phyloP scores from a whole-genome alignment of 2,888 invertebrate species.

The Pyrrhia umbra region DNA sequence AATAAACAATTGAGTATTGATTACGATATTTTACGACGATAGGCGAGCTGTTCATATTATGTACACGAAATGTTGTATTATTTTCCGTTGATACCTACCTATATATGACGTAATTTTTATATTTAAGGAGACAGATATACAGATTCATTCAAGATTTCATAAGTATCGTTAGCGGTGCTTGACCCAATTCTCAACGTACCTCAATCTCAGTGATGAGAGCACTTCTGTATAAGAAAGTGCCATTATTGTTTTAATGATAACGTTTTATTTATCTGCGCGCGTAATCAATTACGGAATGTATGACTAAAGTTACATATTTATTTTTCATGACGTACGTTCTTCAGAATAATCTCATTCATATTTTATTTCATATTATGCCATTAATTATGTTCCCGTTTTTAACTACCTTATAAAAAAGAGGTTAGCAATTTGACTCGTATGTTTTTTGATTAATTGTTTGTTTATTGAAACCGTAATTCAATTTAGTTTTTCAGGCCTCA shows the following conservation, averaged over 20 bases:
- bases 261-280: constrained; percentile 10
- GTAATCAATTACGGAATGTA: constrained; percentile 6
- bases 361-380: neutral
- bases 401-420: no score
- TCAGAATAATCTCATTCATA: neutral
- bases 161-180: constrained; percentile 35
- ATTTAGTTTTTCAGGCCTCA: no score
- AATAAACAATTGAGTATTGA: no score
- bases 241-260: constrained; percentile 26
- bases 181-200: constrained; percentile 38
- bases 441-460: no score
- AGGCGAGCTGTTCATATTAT: no score
- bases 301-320: constrained; percentile 7
- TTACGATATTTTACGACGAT: no score
- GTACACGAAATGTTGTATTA: no score
- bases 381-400: no score
- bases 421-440: no score
- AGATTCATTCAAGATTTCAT: constrained; percentile 16
- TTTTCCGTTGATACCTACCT: no score
- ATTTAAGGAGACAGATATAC: constrained; percentile 3
- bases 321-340: neutral
- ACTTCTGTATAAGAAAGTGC: constrained; percentile 35
- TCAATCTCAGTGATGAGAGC: constrained; percentile 23
- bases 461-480: no score
- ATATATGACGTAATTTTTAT: neutral